Evolutionary conservation across 2,888 invertebrate genomes (phyloP).

Genomic region (Didymodactylos carnosus): DNA sequence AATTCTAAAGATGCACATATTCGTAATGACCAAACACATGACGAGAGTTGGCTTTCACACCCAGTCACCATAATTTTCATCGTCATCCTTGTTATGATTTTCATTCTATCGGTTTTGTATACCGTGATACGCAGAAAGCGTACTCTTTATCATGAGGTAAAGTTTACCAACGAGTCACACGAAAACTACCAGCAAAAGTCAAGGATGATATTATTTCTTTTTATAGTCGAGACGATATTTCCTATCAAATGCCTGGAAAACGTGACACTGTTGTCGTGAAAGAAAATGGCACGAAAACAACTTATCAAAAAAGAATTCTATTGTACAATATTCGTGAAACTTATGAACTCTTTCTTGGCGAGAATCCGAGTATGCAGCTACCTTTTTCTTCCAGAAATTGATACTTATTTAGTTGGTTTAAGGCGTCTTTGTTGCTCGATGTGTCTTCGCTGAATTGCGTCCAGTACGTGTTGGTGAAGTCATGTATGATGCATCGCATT

Average conservation of each 20-base stretch:
- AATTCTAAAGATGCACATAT: no score
- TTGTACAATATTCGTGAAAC: not conserved
- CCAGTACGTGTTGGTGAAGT: slow-evolving; percentile 2
- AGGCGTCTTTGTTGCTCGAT: not conserved
- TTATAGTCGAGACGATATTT: not conserved
- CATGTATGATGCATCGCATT: slow-evolving; percentile 6
- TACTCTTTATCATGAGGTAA: no score
- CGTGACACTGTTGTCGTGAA: not conserved
- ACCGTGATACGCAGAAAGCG: no score
- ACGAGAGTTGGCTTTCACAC: no score
- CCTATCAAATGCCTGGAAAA: slow-evolving; percentile 7
- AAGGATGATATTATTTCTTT: not conserved
- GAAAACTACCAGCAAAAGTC: not conserved
- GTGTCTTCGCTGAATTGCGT: slow-evolving; percentile 9
- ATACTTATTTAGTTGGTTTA: no score
- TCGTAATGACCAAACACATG: no score
- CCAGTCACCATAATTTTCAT: no score
- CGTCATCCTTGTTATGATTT: no score
- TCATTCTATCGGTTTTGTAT: no score
- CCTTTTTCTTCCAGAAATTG: no score
- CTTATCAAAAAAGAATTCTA: not conserved
- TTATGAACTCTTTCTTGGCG: slow-evolving; percentile 1
- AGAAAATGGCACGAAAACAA: not conserved
- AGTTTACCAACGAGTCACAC: not conserved
- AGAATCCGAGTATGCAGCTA: no score